These are phyloP conservation scores for Malurus melanocephalus DNA, from an alignment of 2,113 vertebrate genomes.

Conservation along the genomic window DNA sequence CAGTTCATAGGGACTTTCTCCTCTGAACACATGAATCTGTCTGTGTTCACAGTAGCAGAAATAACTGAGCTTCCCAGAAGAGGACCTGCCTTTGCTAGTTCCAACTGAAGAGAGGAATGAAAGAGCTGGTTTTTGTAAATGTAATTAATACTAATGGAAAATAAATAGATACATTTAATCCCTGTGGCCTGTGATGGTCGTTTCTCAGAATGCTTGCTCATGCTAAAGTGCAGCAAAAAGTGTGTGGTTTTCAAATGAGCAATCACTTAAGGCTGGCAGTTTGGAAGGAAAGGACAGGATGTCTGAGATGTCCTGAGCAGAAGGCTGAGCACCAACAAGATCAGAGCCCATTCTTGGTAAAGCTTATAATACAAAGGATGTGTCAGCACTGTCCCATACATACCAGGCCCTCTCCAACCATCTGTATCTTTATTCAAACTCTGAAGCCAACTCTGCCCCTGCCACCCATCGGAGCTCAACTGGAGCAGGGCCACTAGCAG, in stretches of 20 bases:
- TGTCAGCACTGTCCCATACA: background rate
- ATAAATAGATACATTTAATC: conserved; percentile 14
- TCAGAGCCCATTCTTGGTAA: background rate
- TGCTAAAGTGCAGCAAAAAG: background rate
- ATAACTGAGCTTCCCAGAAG: background rate
- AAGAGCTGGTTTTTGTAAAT: background rate
- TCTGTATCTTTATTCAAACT: background rate
- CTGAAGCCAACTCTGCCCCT: background rate
- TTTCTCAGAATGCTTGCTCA: conserved; percentile 24
- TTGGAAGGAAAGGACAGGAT: background rate
- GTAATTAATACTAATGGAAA: conserved; percentile 2
- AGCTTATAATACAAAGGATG: background rate
- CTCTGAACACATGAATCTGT: background rate
- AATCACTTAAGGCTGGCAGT: background rate
- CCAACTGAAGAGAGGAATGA: background rate
- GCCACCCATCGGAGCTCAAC: background rate
- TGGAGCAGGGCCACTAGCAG: background rate
- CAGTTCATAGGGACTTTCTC: background rate
- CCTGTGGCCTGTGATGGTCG: background rate
- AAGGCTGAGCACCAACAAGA: background rate
- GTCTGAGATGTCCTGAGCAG: background rate
- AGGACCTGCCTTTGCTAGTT: background rate
- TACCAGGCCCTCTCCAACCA: background rate
- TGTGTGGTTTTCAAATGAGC: conserved; percentile 18
- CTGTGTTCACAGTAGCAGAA: background rate